phyloP scores from a whole-genome alignment of 1,140 invertebrate genomes.

The Cecropterus lyciades region DNA sequence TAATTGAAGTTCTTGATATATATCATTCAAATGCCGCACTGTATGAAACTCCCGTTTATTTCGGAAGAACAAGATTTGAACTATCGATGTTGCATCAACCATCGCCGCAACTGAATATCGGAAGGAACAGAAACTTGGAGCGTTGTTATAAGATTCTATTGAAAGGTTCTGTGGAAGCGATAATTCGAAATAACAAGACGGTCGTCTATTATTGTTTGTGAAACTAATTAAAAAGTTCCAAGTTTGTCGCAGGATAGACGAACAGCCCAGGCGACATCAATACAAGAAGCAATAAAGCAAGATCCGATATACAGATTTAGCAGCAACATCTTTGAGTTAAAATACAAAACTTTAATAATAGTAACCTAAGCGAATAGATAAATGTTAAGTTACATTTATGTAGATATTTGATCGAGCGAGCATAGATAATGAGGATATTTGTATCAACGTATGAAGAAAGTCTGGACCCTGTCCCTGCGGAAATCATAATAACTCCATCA shows the following conservation, averaged over 20 bases:
- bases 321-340: conserved; percentile 1
- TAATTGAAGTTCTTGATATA: too few relatives aligned
- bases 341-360: neutral
- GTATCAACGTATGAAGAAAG: too few relatives aligned
- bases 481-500: too few relatives aligned
- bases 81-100: conserved; percentile 25
- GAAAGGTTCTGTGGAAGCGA: conserved; percentile 35
- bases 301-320: conserved; percentile 30
- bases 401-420: neutral
- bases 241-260: conserved; percentile 52
- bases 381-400: neutral
- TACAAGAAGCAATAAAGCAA: conserved; percentile 42
- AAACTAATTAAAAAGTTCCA: conserved; percentile 76
- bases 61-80: conserved; percentile 12
- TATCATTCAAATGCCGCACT: too few relatives aligned
- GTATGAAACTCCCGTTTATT: neutral
- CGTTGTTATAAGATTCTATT: conserved; percentile 30
- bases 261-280: conserved; percentile 45
- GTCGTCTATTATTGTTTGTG: conserved; percentile 65
- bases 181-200: conserved; percentile 58
- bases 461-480: too few relatives aligned
- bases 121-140: conserved; percentile 21
- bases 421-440: neutral
- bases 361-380: too few relatives aligned
- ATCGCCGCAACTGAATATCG: conserved; percentile 19